Evolutionary conservation across 2,113 vertebrate species (phyloP).

Genomic region (Smithornis capensis): DNA sequence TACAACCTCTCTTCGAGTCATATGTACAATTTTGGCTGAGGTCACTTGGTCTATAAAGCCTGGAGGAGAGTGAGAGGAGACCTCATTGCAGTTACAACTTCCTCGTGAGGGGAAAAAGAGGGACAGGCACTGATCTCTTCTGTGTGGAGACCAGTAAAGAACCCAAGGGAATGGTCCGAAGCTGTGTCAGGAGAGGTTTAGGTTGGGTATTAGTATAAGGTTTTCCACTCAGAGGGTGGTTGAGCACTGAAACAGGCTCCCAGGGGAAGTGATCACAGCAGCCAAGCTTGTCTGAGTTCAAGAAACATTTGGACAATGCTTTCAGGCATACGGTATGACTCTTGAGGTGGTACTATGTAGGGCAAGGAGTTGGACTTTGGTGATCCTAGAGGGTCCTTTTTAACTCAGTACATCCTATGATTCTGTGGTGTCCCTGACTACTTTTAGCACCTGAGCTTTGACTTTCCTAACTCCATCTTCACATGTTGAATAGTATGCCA

Average conservation of each 20-base stretch:
- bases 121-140: not conserved
- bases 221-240: not conserved
- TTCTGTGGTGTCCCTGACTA: not conserved
- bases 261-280: not conserved
- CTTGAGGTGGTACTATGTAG: not conserved
- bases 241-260: not conserved
- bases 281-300: not conserved
- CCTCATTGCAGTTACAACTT: not conserved
- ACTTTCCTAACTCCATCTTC: not conserved
- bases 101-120: not conserved
- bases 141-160: not conserved
- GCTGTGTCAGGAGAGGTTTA: too few relatives aligned
- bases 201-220: not conserved
- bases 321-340: not conserved
- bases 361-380: not conserved
- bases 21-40: not conserved
- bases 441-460: not conserved
- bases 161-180: not conserved
- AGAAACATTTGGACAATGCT: not conserved
- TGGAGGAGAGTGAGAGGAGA: not conserved
- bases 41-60: not conserved
- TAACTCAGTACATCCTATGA: not conserved
- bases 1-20: not conserved
- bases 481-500: not conserved
- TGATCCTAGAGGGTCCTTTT: not conserved